These are phyloP conservation scores for Psococerastis gibbosa DNA, from an alignment of 2,888 invertebrate genomes.

Conservation along the genomic window DNA sequence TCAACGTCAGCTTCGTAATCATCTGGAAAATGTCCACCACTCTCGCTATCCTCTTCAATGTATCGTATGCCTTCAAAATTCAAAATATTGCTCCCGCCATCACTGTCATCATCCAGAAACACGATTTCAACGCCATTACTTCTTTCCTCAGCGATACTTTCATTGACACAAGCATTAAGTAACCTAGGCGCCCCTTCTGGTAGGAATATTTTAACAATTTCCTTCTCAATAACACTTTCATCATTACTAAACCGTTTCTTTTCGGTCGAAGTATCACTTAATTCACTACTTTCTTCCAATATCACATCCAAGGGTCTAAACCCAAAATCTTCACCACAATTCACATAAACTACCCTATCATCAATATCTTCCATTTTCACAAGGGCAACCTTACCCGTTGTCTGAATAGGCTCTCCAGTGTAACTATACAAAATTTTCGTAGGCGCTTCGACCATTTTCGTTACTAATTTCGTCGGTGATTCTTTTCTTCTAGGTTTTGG, in stretches of 20 bases:
- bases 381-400: neutral
- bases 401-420: neutral
- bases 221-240: neutral
- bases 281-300: conserved; percentile 2
- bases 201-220: conserved; percentile 5
- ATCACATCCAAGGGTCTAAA: conserved; percentile 1
- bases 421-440: conserved; percentile 8
- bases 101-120: conserved; percentile 37
- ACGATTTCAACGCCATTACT: conserved; percentile 40
- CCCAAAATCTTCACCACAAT: neutral
- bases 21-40: neutral
- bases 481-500: conserved; percentile 1
- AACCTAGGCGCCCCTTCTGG: conserved; percentile 6
- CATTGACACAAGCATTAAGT: conserved; percentile 12
- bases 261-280: neutral
- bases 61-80: neutral
- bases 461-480: neutral
- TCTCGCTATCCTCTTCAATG: conserved; percentile 1
- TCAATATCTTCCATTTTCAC: conserved; percentile 3
- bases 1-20: conserved; percentile 15
- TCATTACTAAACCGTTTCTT: conserved; percentile 15
- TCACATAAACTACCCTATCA: neutral
- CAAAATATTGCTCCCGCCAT: neutral
- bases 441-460: neutral
- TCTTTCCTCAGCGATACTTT: conserved; percentile 17